Conservation (phyloP, 2,888 invertebrate species). For the Spilosoma lubricipeda region DNA sequence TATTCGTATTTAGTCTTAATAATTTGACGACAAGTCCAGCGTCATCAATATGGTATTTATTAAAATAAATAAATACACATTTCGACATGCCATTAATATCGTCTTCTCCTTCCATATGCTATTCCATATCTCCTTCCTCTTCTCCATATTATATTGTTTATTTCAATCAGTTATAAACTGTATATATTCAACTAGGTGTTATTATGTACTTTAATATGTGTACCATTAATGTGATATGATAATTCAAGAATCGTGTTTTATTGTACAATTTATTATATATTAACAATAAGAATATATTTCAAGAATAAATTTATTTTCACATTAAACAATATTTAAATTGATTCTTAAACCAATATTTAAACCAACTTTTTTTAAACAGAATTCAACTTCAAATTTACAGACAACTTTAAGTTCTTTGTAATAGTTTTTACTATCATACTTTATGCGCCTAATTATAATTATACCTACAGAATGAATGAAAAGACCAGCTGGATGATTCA, state of each 20-base stretch:
- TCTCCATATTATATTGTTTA: background rate
- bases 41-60: constrained; percentile 16
- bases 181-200: no score
- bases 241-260: background rate
- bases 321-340: background rate
- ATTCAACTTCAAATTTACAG: no score
- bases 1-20: background rate
- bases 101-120: no score
- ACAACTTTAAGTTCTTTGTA: no score
- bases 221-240: background rate
- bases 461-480: no score
- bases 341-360: background rate
- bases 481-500: no score
- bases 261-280: background rate
- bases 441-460: no score
- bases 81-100: background rate
- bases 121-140: no score
- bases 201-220: background rate
- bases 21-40: constrained; percentile 8
- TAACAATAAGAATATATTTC: background rate
- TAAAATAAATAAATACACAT: no score
- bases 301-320: background rate
- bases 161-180: background rate
- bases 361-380: no score
- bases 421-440: no score